A percentile compares a stretch with the other conserved stretches of the same genome.
phyloP scores from a whole-genome alignment of 2,113 vertebrate genomes.

The Takifugu flavidus region DNA sequence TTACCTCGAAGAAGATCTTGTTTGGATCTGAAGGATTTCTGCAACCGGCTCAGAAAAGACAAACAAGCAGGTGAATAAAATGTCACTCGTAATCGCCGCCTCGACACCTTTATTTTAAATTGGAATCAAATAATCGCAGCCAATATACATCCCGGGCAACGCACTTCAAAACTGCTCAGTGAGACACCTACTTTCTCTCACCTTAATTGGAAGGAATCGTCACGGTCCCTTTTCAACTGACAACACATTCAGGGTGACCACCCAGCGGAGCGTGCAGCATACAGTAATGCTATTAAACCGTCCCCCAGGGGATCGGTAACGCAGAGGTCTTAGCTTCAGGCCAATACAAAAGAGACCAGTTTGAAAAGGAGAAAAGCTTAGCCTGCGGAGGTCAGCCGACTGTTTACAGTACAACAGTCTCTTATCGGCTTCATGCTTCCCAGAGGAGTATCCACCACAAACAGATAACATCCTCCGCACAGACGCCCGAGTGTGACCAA shows the following conservation, averaged over 20 bases:
- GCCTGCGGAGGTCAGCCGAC: conserved; percentile 61
- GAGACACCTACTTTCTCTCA: conserved; percentile 15
- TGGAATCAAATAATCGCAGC: conserved; percentile 20
- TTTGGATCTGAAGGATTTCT: neutral
- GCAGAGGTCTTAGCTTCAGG: conserved; percentile 39
- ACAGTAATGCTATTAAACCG: conserved; percentile 60
- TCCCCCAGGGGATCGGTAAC: conserved; percentile 51
- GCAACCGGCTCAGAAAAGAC: neutral
- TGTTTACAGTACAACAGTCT: conserved; percentile 72
- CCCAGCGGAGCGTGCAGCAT: conserved; percentile 28
- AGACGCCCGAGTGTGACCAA: conserved; percentile 59
- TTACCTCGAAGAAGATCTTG: neutral
- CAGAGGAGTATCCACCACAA: conserved; percentile 58
- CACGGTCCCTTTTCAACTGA: neutral
- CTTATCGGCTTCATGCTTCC: conserved; percentile 61
- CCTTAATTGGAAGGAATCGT: conserved; percentile 6
- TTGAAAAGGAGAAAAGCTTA: conserved; percentile 50
- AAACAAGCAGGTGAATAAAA: too few species aligned
- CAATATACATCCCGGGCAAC: conserved; percentile 6
- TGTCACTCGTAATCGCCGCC: too few species aligned
- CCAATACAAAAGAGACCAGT: conserved; percentile 43
- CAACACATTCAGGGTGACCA: conserved; percentile 45
- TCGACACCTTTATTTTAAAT: conserved; percentile 6
- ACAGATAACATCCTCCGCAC: conserved; percentile 63
- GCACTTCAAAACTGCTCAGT: conserved; percentile 12